These are phyloP conservation scores for Chaetophractus vellerosus DNA, from an alignment of 2,797 vertebrate species.

Conservation along the genomic window DNA sequence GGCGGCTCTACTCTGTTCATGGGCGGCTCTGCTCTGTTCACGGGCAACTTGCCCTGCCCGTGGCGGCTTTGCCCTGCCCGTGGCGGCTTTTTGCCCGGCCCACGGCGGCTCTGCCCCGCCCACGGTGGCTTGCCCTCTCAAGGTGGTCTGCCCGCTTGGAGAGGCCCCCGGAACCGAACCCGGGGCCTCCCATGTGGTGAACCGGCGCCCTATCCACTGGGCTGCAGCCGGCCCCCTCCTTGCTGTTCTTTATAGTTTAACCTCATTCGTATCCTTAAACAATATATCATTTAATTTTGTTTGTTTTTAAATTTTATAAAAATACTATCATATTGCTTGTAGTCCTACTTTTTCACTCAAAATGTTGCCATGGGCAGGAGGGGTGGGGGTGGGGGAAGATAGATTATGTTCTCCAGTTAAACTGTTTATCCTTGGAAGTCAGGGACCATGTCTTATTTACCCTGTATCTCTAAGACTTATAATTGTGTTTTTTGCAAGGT, in stretches of 20 bases:
- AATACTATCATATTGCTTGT: not conserved
- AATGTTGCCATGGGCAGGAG: not conserved
- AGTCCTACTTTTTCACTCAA: conserved; percentile 42
- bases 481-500: not conserved
- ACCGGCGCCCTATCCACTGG: too few species aligned
- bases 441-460: not conserved
- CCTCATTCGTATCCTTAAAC: conserved; percentile 50
- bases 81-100: too few species aligned
- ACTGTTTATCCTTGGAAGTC: not conserved
- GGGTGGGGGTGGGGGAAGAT: not conserved
- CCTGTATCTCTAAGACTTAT: not conserved
- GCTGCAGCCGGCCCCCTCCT: too few species aligned
- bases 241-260: not conserved
- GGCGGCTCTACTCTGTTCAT: too few species aligned
- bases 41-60: too few species aligned
- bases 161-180: too few species aligned
- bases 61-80: too few species aligned
- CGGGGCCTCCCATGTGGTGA: too few species aligned
- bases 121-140: too few species aligned
- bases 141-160: too few species aligned
- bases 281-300: conserved; percentile 20
- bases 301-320: conserved; percentile 54
- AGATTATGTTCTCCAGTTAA: not conserved
- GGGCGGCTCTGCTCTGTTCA: too few species aligned
- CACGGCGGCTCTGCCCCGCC: too few species aligned